A percentile compares a stretch with the other conserved stretches of the same genome.
phyloP scores from a whole-genome alignment of 2,797 vertebrate species.

The Sebastes iracundus region DNA sequence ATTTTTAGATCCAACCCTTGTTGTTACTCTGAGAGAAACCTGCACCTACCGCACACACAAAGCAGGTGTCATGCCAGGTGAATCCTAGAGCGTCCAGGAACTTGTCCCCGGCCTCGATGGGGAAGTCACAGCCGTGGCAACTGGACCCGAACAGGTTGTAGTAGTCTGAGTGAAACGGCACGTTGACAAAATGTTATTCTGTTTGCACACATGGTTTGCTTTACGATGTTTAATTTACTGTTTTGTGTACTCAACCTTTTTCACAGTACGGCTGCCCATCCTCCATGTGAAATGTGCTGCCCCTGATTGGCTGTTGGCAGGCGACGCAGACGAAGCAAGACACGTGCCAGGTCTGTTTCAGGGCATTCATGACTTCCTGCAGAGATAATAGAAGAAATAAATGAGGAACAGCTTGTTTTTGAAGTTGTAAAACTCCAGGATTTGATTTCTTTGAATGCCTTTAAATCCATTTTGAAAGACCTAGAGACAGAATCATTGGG shows the following conservation, averaged over 20 bases:
- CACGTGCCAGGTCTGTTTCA: slow-evolving; percentile 98
- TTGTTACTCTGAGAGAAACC: neutral
- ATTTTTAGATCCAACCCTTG: neutral
- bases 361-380: slow-evolving; percentile 97
- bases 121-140: slow-evolving; percentile 96
- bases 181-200: neutral
- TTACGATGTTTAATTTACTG: neutral
- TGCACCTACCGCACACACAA: slow-evolving; percentile 92
- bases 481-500: neutral
- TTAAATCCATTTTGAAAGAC: neutral
- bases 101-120: slow-evolving; percentile 97
- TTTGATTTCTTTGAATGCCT: neutral
- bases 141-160: slow-evolving; percentile 93
- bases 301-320: slow-evolving; percentile 94
- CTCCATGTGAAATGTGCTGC: slow-evolving; percentile 97
- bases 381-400: neutral
- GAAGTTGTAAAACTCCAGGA: neutral
- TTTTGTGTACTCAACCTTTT: slow-evolving; percentile 79
- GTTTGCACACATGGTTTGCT: neutral
- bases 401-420: neutral
- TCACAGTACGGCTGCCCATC: slow-evolving; percentile 98
- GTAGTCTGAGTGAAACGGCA: slow-evolving; percentile 85
- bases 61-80: slow-evolving; percentile 99
- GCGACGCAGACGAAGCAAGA: slow-evolving; percentile 94
- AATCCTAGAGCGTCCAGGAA: slow-evolving; percentile 94